Evolutionary conservation across 35 echinoderm and acorn worm genomes (phyloP).

Genomic region (Amphiura filiformis): DNA sequence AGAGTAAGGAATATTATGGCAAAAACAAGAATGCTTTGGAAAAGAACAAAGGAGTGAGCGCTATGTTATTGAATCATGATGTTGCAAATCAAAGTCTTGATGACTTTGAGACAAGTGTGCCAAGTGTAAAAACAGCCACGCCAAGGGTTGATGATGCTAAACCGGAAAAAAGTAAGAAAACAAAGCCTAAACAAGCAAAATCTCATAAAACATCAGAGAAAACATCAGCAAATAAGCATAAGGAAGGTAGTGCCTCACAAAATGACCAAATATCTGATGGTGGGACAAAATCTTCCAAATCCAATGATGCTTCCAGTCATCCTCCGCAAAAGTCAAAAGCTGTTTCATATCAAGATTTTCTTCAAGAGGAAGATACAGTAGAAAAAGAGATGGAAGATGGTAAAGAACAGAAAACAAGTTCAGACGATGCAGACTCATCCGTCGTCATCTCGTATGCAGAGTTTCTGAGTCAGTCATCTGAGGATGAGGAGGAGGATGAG

Average conservation of each 20-base stretch:
- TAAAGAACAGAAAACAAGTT: background rate
- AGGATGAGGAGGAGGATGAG: background rate
- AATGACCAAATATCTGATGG: too few relatives aligned
- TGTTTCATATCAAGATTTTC: background rate
- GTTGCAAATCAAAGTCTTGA: background rate
- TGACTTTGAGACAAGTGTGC: background rate
- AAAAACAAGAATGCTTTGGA: too few relatives aligned
- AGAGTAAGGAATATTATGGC: too few relatives aligned
- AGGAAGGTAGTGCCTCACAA: background rate
- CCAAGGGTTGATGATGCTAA: too few relatives aligned
- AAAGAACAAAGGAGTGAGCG: too few relatives aligned
- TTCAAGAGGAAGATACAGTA: background rate
- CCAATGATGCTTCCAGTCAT: too few relatives aligned
- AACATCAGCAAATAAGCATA: background rate
- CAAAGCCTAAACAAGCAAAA: background rate
- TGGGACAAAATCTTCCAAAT: too few relatives aligned
- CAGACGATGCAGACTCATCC: background rate
- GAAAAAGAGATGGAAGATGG: background rate
- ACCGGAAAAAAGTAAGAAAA: background rate
- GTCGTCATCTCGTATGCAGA: background rate
- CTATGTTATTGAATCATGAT: background rate
- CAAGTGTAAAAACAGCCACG: too few relatives aligned
- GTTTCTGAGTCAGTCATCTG: background rate
- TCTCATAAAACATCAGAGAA: background rate
- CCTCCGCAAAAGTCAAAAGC: background rate